Base-by-base conservation (phyloP, 2,797 vertebrate species). In the Sternarchorhynchus goeldii region DNA sequence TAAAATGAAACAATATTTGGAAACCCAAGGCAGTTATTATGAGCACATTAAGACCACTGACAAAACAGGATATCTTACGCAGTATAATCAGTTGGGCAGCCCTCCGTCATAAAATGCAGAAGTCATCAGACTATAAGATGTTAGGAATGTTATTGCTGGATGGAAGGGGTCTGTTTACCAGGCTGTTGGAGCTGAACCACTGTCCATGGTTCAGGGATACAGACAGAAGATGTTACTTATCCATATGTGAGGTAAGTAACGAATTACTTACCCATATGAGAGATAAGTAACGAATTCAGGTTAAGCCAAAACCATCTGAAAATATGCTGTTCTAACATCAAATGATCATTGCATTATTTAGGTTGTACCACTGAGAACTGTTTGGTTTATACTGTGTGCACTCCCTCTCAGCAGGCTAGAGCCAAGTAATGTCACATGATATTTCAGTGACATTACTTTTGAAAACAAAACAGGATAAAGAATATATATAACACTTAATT, bases 291-390 rank as follows among this genome's bases (percentile, higher is more conserved):
- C n/a, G 21, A 53, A 31, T 60, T 66, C 20, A 20, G 16, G 25
- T 58, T 18, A 63, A 71, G 76, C 78, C 83, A 83, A 78, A 56
- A 41, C 17, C 68, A 82, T 67, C 72, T 58, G 32, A 32, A 70
- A 71, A 76, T 5, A 69, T 64, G 50, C 18, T 65, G 77, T 72
- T 83, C 60, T 65, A 64, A 75, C 71, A 39, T 81, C 80, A 81
- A 79, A 82, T 81, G 25, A 84, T 65, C 80, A 45, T 71, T 76
- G 50, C 25, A 73, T 76, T 65, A 74, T 82, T 50, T 66, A 74
- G 21, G 65, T 67, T 50, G 79, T 70, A 76, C 56, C 31, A 36
- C 45, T 66, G 34, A 76, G 64, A 69, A 64, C 34, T 57, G 57
- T 58, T 73, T 18, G 45, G 45, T 50, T 50, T 75, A 75, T 56